Base-by-base conservation (phyloP, 2,888 invertebrate species). In the Heliconius ismenius region DNA sequence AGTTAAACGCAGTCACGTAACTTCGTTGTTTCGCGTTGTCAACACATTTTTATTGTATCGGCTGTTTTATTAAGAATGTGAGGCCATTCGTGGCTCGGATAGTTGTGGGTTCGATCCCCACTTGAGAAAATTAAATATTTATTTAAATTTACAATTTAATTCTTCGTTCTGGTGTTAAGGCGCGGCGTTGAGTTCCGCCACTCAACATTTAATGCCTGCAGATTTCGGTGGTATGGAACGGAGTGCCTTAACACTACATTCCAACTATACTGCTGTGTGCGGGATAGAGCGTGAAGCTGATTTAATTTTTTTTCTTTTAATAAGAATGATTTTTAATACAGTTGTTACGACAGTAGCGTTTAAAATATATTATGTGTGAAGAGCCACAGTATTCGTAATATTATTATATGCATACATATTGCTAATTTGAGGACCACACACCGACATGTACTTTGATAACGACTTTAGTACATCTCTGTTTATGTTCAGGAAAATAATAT, bases 1-100 rank as follows among this genome's bases (percentile, higher is more conserved):
- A 81, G 77, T 79, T 36, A 49, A 28, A 24, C 28, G 54, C 58
- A 26, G 78, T 63, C 24, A 62, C 28, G 60, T 81, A 81, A 81
- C 77, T 81, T 82, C 80, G 73, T 60, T 64, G 21, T 63, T 36
- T 43, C n/a, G 67, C n/a, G 13, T 36, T 15, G 36, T 72, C 24
- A 26, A 26, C 15, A n/a, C 10, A 10, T 58, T 54, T 69, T 69
- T 32, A n/a, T 10, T 28, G 49, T 11, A 49, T 69, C n/a, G 13
- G 21, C 6, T 11, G 13, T 69, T 21, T 28, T 6, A 69, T 0
- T 49, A 49, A 49, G 7, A 18, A 49, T 49, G 7, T 49, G 18
- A n/a, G n/a, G 2, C 4, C 7, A 32, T 2, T 26, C 1, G 26
- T 26, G 26, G 26, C 26, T 26, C 26, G 26, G 26, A 3, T 4